Evolutionary conservation across 2,888 invertebrate species (phyloP), one percentile per base, ranked within the genome.

Genomic region (Drosophila rubida): DNA sequence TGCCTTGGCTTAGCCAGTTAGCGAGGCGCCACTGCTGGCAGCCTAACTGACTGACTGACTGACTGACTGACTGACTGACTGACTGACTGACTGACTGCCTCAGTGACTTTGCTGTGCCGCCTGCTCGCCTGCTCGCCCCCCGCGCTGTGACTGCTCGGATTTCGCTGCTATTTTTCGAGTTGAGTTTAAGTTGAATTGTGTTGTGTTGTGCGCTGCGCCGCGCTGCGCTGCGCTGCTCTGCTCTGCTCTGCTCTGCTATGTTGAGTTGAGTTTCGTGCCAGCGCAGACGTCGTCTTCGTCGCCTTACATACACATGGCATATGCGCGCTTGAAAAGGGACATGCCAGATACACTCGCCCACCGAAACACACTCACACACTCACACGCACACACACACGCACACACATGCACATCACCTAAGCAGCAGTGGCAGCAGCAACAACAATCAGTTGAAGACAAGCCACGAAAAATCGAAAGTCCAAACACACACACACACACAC

Each of bases 381-480:
- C 23, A 32, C 25, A 25, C n/a, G 35, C 41, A 57, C 23, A 32
- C 25, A 35, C n/a, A 49, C 16, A 42, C 13, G 39, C 30, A 44
- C 41, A 41, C 46, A 60, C 32, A 60, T 25, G 39, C 45, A 48
- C 48, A 61, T 7, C 37, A 44, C 58, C 68, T 75, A 76, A 80
- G 54, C 49, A 62, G 35, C 49, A 44, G 30, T 39, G 37, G 6
- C 13, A 16, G 3, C 50, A 51, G 27, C 71, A 72, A 48, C 61
- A 68, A 68, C 59, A 78, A 75, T 60, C 61, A 78, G 37, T 61
- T 64, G 61, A 75, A 75, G 76, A 71, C 87, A 70, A 84, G 78
- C 74, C 69, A 88, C 70, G 69, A 82, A 82, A 82, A 82, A 82
- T 82, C 82, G 82, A 82, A 82, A 82, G 82, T 82, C 75, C 80